Conservation (phyloP, 30 jellyfish, hydroid and myxozoan genomes). For the Mastigias papua region DNA sequence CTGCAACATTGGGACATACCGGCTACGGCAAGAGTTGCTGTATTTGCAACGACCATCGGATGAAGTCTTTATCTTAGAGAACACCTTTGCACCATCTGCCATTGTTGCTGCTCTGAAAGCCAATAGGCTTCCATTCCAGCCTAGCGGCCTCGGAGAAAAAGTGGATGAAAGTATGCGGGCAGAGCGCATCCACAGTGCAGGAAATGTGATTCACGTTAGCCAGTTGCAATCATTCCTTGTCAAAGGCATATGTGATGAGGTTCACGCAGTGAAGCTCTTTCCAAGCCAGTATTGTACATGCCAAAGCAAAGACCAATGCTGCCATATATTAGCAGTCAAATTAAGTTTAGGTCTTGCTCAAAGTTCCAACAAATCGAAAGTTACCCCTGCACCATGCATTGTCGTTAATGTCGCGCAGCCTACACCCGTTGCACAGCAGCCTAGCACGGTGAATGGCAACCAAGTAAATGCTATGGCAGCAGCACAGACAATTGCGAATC, state of each 20-base stretch:
- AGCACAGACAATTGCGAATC: conserved; percentile 68
- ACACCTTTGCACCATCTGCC: conserved; percentile 51
- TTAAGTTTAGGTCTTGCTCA: conserved; percentile 87
- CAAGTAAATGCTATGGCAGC: conserved; percentile 43
- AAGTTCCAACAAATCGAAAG: conserved; percentile 63
- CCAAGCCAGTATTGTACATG: conserved; percentile 98
- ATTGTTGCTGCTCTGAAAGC: conserved; percentile 65
- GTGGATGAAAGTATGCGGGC: conserved; percentile 78
- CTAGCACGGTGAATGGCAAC: conserved; percentile 3
- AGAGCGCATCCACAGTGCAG: conserved; percentile 87
- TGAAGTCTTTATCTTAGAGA: conserved; percentile 68
- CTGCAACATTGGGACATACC: conserved; percentile 81
- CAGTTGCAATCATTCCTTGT: conserved; percentile 88
- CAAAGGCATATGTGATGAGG: conserved; percentile 79
- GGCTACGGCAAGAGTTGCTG: conserved; percentile 70
- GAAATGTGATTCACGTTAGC: conserved; percentile 81
- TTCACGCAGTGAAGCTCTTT: conserved; percentile 91
- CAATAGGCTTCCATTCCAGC: conserved; percentile 74
- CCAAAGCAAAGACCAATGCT: conserved; percentile 80
- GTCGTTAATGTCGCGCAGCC: conserved; percentile 55
- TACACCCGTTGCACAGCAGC: conserved; percentile 34
- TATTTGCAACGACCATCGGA: conserved; percentile 82
- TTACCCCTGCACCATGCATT: conserved; percentile 58
- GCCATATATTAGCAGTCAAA: conserved; percentile 94
- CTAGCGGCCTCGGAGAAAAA: conserved; percentile 61